phyloP scores from a whole-genome alignment of 2,888 invertebrate genomes.

The Oxyteleia sp. region DNA sequence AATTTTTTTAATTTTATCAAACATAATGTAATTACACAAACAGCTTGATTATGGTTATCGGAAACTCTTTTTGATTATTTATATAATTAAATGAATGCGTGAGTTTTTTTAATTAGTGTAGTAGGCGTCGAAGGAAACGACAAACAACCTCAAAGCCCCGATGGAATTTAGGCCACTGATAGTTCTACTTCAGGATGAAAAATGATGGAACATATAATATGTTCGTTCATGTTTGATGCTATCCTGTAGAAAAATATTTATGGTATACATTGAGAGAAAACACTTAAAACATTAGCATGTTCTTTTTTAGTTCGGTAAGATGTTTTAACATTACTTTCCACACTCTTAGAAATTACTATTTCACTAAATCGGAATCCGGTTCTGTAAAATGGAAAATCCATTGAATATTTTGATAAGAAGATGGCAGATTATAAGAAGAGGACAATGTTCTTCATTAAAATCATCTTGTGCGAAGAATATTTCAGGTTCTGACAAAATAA shows the following conservation, averaged over 20 bases:
- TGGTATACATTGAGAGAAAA: no score
- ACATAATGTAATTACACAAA: constrained; percentile 55
- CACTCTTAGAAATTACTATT: no score
- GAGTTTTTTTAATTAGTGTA: constrained; percentile 65
- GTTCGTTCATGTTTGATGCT: constrained; percentile 35
- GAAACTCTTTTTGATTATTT: constrained; percentile 51
- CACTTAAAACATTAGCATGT: no score
- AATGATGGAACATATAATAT: constrained; percentile 45
- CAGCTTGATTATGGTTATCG: constrained; percentile 50
- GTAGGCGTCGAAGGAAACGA: constrained; percentile 71
- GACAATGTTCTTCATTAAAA: no score
- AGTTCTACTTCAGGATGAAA: constrained; percentile 69
- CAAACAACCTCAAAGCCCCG: constrained; percentile 70
- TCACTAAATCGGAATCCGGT: no score
- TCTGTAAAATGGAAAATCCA: no score
- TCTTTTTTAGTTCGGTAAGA: no score
- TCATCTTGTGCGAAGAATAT: no score
- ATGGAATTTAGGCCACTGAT: constrained; percentile 72
- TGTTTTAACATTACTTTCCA: no score
- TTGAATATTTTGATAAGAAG: no score
- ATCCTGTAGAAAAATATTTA: constrained; percentile 16
- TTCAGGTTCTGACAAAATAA: no score
- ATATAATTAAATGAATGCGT: constrained; percentile 54
- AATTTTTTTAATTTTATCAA: constrained; percentile 53
- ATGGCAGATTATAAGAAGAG: no score